phyloP scores from a whole-genome alignment of 2,888 invertebrate genomes.

The Clanis bilineata region DNA sequence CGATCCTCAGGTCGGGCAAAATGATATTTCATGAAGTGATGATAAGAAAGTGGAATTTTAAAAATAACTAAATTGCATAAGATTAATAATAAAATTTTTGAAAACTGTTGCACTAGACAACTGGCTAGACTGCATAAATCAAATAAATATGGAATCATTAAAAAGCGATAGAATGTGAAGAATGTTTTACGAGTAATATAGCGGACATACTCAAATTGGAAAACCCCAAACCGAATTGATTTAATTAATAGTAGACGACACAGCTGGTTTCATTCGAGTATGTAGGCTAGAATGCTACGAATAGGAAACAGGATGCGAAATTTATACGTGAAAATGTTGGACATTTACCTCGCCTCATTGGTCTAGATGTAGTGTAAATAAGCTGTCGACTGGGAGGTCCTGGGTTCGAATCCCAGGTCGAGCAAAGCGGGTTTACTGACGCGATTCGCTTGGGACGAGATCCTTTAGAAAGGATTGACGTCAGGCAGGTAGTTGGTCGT shows the following conservation, averaged over 20 bases:
- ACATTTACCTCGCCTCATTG: too few relatives aligned
- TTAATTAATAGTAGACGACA: background rate
- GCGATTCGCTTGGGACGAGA: too few relatives aligned
- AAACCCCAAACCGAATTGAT: background rate
- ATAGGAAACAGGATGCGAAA: background rate
- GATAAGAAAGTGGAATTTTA: background rate
- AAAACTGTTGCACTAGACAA: background rate
- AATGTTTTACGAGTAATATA: background rate
- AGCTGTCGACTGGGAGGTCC: too few relatives aligned
- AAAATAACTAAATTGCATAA: background rate
- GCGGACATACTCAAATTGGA: background rate
- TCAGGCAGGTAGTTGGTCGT: too few relatives aligned
- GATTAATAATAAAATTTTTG: background rate
- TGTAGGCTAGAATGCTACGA: background rate
- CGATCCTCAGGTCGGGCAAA: too few relatives aligned
- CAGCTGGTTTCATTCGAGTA: background rate
- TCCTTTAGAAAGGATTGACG: too few relatives aligned
- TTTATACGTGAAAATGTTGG: too few relatives aligned
- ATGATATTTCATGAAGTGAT: too few relatives aligned
- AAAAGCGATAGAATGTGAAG: background rate
- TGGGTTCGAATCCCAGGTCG: too few relatives aligned
- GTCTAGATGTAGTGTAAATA: too few relatives aligned
- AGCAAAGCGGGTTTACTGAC: too few relatives aligned
- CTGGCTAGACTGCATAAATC: constrained; percentile 3
- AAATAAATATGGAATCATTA: background rate